These are phyloP conservation scores for Selenia dentaria DNA, from an alignment of 2,888 invertebrate species.

Conservation along the genomic window DNA sequence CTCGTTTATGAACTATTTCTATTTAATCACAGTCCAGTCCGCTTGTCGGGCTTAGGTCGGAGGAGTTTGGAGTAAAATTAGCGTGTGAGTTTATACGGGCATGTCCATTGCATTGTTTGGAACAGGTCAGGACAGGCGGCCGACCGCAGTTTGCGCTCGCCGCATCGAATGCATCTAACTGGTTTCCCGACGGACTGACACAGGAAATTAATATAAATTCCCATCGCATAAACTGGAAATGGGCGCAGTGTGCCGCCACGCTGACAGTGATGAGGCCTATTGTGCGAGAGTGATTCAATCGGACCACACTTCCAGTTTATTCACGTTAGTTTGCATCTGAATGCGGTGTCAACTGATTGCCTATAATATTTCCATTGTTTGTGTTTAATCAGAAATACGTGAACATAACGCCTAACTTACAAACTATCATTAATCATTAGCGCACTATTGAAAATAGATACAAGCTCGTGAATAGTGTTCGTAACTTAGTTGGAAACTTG, in stretches of 20 bases:
- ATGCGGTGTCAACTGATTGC: slow-evolving; percentile 51
- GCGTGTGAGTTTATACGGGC: slow-evolving; percentile 68
- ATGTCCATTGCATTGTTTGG: slow-evolving; percentile 71
- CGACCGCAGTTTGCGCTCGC: slow-evolving; percentile 70
- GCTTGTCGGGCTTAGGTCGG: slow-evolving; percentile 53
- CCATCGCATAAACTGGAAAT: slow-evolving; percentile 72
- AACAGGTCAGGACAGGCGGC: slow-evolving; percentile 65
- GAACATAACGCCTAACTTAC: not conserved
- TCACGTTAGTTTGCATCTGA: slow-evolving; percentile 58
- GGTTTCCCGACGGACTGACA: slow-evolving; percentile 61
- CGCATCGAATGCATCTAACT: slow-evolving; percentile 71
- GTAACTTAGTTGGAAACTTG: slow-evolving; percentile 12
- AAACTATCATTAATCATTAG: slow-evolving; percentile 13
- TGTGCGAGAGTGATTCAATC: slow-evolving; percentile 70
- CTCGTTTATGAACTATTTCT: slow-evolving; percentile 23
- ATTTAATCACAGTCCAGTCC: slow-evolving; percentile 28
- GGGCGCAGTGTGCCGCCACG: slow-evolving; percentile 57
- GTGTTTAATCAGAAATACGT: slow-evolving; percentile 16
- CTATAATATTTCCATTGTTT: slow-evolving; percentile 27
- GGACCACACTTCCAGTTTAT: slow-evolving; percentile 61
- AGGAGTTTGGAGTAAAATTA: slow-evolving; percentile 65
- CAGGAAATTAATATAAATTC: slow-evolving; percentile 83
- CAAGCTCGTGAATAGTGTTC: slow-evolving; percentile 12
- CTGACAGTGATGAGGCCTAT: slow-evolving; percentile 71
- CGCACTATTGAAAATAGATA: slow-evolving; percentile 17